Evolutionary conservation across 2,113 vertebrate species (phyloP), one percentile per base, ranked within the genome.

Genomic region (Trematocara macrostoma): DNA sequence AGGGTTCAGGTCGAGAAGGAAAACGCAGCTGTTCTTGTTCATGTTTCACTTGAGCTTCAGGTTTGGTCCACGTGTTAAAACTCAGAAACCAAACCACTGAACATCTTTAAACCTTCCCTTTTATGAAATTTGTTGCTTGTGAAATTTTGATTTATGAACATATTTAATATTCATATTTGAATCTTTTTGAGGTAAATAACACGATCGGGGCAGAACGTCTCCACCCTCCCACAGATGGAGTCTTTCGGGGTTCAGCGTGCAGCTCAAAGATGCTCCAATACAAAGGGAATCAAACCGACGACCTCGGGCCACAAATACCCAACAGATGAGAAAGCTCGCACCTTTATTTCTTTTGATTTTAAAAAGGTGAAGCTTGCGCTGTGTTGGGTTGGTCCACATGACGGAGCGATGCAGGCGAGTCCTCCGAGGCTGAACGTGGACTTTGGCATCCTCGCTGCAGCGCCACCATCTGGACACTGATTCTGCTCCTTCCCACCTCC

Each of bases 141-240:
- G 59, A 0, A 38, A 0, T 38, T 35, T 64, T 38, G 34, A 12
- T 2, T 64, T 64, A n/a, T 64, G 59, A 59, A 31, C 26, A 31
- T 59, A 59, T 57, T 5, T 0, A 0, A 57, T 57, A 31, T 59
- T 31, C 14, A 34, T 31, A 5, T 16, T 16, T 59, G 56, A 31
- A 59, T 16, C 56, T 59, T 10, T 57, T 31, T 34, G 14, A 31
- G 56, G 26, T 31, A 59, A 59, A 59, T 16, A 31, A 59, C 56
- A 31, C 5, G 56, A 40, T 11, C 11, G 6, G 18, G 35, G 11
- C 35, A 67, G 18, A 40, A 67, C n/a, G n/a, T 38, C 35, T 8
- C 61, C 57, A 61, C 31, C 61, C 61, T 67, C 18, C 61, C 35
- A 67, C 35, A 67, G 18, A 5, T 12, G 61, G 35, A 67, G 34